Conservation (phyloP, 2,797 vertebrate species). For the Enteromius viviparus region DNA sequence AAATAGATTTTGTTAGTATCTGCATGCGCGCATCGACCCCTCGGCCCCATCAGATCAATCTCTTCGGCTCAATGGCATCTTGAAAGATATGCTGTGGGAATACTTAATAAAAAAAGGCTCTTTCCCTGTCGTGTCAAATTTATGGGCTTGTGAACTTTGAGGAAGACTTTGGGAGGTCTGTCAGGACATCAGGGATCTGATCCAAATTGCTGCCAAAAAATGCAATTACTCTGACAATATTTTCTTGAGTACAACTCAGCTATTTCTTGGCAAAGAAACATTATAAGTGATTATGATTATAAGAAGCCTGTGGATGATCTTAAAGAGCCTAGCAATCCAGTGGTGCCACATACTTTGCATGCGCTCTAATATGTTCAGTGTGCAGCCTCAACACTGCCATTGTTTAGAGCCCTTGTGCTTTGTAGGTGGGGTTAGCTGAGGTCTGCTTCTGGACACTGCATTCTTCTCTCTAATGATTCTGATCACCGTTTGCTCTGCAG, state of each 20-base stretch:
- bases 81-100: neutral
- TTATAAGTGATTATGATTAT: neutral
- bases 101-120: neutral
- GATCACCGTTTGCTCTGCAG: slow-evolving; percentile 56
- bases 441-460: slow-evolving; percentile 60
- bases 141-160: neutral
- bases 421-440: slow-evolving; percentile 58
- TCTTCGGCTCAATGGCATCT: neutral
- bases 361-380: neutral
- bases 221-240: neutral
- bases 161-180: neutral
- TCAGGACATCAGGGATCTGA: neutral
- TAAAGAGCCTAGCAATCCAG: neutral
- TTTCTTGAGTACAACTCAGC: neutral
- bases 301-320: neutral
- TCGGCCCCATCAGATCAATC: neutral
- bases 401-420: slow-evolving; percentile 36
- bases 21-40: neutral
- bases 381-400: slow-evolving; percentile 11
- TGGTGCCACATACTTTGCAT: neutral
- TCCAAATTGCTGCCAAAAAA: neutral
- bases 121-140: neutral
- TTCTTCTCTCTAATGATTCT: slow-evolving; percentile 23
- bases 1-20: neutral
- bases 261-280: neutral